Evolutionary conservation across 92 coral and sea anemone species (phyloP), one percentile per base, ranked within the genome.

Genomic region (Parazoanthus swiftii): DNA sequence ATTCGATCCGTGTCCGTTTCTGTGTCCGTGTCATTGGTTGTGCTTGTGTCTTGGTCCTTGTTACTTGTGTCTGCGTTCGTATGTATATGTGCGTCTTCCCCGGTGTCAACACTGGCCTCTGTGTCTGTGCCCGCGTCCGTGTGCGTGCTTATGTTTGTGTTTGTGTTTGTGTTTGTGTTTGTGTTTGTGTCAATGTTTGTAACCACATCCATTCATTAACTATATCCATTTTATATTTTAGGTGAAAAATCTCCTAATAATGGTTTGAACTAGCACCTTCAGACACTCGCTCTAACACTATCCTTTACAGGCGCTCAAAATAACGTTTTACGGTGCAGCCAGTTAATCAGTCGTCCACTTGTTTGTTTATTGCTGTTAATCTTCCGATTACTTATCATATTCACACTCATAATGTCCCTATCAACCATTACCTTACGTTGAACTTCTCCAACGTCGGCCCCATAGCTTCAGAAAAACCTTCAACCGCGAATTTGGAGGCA

Each of bases 401-500:
- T 16, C 15, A 26, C 2, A 73, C 8, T 73, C 14, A 25, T 38
- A 33, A 4, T 11, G 13, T 36, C 20, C 76, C 76, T 9, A 11
- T 11, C 43, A 7, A 44, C 38, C 37, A 91, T 94, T 85, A 94
- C 96, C 91, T 94, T 8, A 94, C 70, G 26, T 94, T 90, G 59
- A 94, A 94, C 82, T 91, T 88, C 39, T 86, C 92, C 85, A 94
- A 91, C 73, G 89, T 81, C 8, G 97, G 95, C n/a, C 93, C 97
- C 72, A 95, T 89, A 38, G 95, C 93, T 82, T 95, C 98, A 66
- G 95, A 90, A 81, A 95, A 76, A 18, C 98, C 98, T 71, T 92
- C 95, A 35, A 95, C 89, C 4, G 98, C 98, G 88, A 92, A 95
- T 92, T 92, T 95, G 10, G 98, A 91, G 59, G 98, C 92, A 66